Evolutionary conservation across 2,113 vertebrate genomes (phyloP).

Genomic region (Halcyon senegalensis): DNA sequence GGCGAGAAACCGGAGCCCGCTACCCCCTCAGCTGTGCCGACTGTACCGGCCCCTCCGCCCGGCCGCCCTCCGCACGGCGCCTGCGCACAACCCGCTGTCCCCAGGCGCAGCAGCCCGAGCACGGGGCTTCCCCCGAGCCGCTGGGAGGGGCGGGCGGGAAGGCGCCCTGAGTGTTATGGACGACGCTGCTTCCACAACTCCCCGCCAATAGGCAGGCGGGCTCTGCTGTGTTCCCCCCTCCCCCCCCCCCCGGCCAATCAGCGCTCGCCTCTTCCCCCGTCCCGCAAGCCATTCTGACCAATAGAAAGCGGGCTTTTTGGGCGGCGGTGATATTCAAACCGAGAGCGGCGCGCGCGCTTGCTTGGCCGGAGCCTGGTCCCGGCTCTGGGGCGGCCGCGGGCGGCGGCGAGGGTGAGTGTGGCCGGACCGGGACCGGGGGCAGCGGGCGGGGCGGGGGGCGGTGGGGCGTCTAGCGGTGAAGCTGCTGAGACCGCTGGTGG

Average conservation of each 20-base stretch:
- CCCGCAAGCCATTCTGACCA: neutral
- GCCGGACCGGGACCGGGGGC: too few relatives aligned
- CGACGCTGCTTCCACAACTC: rapidly evolving
- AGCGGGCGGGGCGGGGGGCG: too few relatives aligned
- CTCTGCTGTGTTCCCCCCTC: too few relatives aligned
- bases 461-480: too few relatives aligned
- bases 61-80: neutral
- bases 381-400: rapidly evolving
- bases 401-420: neutral
- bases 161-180: rapidly evolving
- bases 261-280: neutral
- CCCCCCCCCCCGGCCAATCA: neutral
- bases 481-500: neutral
- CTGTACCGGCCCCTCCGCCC: neutral
- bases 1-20: rapidly evolving
- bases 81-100: neutral
- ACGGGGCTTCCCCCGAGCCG: rapidly evolving
- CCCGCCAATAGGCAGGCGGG: neutral
- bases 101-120: too few relatives aligned
- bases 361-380: rapidly evolving
- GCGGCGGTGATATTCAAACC: neutral
- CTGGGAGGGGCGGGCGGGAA: too few relatives aligned
- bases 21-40: rapidly evolving
- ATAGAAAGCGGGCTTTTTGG: neutral
- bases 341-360: neutral